These are phyloP conservation scores for Anthophora plumipes DNA, from an alignment of 2,888 invertebrate species.

Conservation along the genomic window DNA sequence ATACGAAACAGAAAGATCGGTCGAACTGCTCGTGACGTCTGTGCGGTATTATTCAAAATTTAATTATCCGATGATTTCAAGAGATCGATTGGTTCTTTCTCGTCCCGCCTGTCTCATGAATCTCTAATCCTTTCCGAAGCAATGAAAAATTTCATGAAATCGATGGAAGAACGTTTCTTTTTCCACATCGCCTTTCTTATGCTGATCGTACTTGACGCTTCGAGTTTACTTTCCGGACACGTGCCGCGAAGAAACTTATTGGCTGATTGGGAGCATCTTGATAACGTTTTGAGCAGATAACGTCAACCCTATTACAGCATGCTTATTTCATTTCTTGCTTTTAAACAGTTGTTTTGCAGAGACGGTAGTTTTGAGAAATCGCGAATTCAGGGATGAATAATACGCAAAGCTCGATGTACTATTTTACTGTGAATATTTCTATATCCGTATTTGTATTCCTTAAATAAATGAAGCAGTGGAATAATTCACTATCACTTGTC, in stretches of 20 bases:
- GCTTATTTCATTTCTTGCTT: neutral
- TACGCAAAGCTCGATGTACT: no score
- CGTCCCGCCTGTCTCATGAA: neutral
- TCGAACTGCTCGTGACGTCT: neutral
- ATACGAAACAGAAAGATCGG: slow-evolving; percentile 26
- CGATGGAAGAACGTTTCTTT: neutral
- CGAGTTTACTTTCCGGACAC: neutral
- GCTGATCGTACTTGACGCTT: neutral
- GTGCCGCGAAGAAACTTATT: neutral
- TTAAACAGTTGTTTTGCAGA: no score
- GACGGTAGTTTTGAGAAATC: no score
- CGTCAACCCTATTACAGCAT: neutral
- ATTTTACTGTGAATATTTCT: no score
- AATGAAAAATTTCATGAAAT: neutral
- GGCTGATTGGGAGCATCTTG: neutral
- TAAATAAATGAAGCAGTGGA: no score
- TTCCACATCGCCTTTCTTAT: neutral
- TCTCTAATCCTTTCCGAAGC: neutral
- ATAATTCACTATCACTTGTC: no score
- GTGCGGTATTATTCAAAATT: slow-evolving; percentile 42
- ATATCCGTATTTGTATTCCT: no score
- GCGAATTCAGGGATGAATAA: no score
- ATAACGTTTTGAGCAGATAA: neutral
- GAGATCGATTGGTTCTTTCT: neutral
- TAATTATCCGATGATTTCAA: slow-evolving; percentile 24